Conservation (phyloP, 64 coral and sea anemone species). For the Pocillopora verrucosa region DNA sequence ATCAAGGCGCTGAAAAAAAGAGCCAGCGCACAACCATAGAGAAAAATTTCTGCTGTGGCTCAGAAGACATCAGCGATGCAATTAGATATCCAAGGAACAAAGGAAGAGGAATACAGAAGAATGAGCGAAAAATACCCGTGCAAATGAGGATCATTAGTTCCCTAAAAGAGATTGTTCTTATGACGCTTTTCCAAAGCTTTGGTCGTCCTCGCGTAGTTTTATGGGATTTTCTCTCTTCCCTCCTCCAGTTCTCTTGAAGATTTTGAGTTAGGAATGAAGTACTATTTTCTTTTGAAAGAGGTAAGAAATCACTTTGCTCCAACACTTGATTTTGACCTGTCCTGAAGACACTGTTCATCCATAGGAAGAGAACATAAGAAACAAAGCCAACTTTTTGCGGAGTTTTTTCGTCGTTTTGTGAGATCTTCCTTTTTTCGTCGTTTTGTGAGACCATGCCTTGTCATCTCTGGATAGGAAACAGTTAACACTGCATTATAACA, state of each 20-base stretch:
- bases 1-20: not conserved
- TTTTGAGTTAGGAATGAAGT: not conserved
- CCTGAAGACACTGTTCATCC: no score
- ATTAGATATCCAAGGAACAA: not conserved
- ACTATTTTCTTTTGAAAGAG: not conserved
- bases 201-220: not conserved
- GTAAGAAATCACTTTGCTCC: not conserved
- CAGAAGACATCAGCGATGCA: not conserved
- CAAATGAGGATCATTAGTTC: not conserved
- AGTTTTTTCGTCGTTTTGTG: no score
- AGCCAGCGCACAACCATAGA: not conserved
- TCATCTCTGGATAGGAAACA: no score
- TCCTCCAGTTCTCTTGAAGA: not conserved
- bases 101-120: not conserved
- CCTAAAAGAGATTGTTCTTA: not conserved
- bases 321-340: not conserved
- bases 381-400: no score
- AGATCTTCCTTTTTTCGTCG: no score
- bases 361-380: no score
- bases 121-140: not conserved
- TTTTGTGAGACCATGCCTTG: no score
- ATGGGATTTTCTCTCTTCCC: not conserved
- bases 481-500: no score
- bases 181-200: not conserved
- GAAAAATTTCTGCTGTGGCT: not conserved